Percentiles rank a stretch among this genome's conserved stretches.
phyloP scores from a whole-genome alignment of 2,888 invertebrate genomes.

The Hydraecia micacea region DNA sequence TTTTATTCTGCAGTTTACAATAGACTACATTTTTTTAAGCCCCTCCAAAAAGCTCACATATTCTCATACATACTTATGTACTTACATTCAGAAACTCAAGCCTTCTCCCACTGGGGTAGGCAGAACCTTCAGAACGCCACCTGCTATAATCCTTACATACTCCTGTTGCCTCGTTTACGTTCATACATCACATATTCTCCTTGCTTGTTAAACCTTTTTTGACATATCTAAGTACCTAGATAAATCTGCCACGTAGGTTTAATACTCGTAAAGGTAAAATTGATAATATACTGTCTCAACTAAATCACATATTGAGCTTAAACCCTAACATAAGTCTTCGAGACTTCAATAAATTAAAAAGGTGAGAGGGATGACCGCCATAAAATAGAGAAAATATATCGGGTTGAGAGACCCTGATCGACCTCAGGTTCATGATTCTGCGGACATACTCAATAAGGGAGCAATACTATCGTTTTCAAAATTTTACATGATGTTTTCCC shows the following conservation, averaged over 20 bases:
- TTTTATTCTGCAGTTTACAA: neutral
- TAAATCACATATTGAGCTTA: constrained; percentile 33
- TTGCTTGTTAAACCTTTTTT: neutral
- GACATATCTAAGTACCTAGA: neutral
- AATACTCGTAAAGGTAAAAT: constrained; percentile 36
- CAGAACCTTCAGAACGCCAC: neutral
- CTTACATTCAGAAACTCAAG: too few relatives aligned
- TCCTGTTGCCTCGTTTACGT: neutral
- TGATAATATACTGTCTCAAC: constrained; percentile 17
- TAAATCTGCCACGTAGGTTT: constrained; percentile 14
- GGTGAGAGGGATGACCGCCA: neutral
- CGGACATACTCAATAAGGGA: neutral
- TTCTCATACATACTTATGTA: neutral
- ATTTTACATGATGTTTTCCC: neutral
- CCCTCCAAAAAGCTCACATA: neutral
- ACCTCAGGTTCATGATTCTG: constrained; percentile 8
- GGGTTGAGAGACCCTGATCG: neutral
- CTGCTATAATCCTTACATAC: too few relatives aligned
- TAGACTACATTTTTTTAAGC: neutral
- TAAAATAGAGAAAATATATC: constrained; percentile 44
- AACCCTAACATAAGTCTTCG: constrained; percentile 25
- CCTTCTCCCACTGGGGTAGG: neutral
- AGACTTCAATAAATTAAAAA: constrained; percentile 40
- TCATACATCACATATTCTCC: neutral
- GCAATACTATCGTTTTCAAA: neutral